phyloP scores from a whole-genome alignment of 2,113 vertebrate species.

The Pseudolaguvia tuberculata region DNA sequence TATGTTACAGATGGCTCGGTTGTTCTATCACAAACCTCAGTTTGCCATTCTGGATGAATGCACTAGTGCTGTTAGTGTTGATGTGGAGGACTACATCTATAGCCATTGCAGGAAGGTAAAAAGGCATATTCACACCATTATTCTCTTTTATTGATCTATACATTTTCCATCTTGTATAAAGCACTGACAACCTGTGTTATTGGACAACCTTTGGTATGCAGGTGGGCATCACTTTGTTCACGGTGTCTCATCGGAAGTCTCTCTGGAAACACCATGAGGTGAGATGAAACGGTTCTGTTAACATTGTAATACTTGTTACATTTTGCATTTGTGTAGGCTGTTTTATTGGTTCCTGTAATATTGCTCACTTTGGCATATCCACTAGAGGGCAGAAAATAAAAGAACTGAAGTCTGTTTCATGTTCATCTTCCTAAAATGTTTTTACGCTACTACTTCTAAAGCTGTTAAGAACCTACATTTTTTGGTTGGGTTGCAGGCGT shows the following conservation, averaged over 20 bases:
- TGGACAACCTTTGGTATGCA: conserved; percentile 57
- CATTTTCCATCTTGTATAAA: neutral
- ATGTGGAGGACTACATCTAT: conserved; percentile 96
- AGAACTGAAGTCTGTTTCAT: neutral
- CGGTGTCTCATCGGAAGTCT: conserved; percentile 95
- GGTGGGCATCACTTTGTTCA: conserved; percentile 95
- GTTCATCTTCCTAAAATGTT: neutral
- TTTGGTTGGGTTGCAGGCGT: no score
- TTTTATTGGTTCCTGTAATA: neutral
- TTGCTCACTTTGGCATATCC: neutral
- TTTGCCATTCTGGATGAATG: conserved; percentile 98
- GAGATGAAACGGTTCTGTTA: conserved; percentile 24
- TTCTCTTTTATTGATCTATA: neutral
- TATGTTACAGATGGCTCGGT: conserved; percentile 87
- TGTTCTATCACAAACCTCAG: conserved; percentile 98
- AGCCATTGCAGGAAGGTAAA: conserved; percentile 89
- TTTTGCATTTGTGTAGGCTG: neutral
- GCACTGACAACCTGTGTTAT: conserved; percentile 23
- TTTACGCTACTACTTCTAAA: no score
- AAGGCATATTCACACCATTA: neutral
- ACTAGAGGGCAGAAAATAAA: neutral
- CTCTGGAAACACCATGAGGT: conserved; percentile 96
- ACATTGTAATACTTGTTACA: neutral
- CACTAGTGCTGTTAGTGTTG: conserved; percentile 97
- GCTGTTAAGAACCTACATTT: no score